Evolutionary conservation across 2,888 invertebrate genomes (phyloP).

Genomic region (Magallana nippona): DNA sequence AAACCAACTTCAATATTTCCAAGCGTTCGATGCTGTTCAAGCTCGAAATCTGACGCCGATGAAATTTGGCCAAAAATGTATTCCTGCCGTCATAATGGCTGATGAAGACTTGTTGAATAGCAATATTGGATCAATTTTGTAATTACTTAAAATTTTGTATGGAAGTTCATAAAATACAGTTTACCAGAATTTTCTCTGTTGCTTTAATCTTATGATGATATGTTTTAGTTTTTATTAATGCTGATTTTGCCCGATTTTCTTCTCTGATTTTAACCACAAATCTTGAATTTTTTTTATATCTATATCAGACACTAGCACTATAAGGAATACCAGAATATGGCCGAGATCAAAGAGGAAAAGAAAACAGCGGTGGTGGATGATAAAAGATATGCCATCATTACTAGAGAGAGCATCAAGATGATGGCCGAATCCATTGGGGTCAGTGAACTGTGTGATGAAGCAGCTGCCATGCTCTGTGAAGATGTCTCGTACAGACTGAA

Average conservation of each 20-base stretch:
- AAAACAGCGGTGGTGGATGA: slow-evolving; percentile 68
- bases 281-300: not conserved
- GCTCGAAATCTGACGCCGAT: too few relatives aligned
- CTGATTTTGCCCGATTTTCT: not conserved
- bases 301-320: not conserved
- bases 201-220: too few relatives aligned
- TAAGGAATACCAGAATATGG: slow-evolving; percentile 34
- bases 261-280: not conserved
- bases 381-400: slow-evolving; percentile 76
- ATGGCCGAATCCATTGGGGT: slow-evolving; percentile 77
- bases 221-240: not conserved
- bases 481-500: slow-evolving; percentile 79
- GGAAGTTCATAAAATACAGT: too few relatives aligned
- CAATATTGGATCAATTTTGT: too few relatives aligned
- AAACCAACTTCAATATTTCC: not conserved
- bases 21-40: too few relatives aligned
- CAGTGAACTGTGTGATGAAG: slow-evolving; percentile 73
- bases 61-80: too few relatives aligned
- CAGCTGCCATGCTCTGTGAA: slow-evolving; percentile 75
- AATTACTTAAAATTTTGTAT: too few relatives aligned
- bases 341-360: slow-evolving; percentile 58
- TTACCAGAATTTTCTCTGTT: too few relatives aligned
- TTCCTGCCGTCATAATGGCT: too few relatives aligned
- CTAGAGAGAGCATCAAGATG: slow-evolving; percentile 74
- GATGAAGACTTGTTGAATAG: too few relatives aligned